Percentiles rank a stretch among this genome's conserved stretches.
Evolutionary conservation across 2,888 invertebrate species (phyloP).

Genomic region (Acanthosoma haemorrhoidale): DNA sequence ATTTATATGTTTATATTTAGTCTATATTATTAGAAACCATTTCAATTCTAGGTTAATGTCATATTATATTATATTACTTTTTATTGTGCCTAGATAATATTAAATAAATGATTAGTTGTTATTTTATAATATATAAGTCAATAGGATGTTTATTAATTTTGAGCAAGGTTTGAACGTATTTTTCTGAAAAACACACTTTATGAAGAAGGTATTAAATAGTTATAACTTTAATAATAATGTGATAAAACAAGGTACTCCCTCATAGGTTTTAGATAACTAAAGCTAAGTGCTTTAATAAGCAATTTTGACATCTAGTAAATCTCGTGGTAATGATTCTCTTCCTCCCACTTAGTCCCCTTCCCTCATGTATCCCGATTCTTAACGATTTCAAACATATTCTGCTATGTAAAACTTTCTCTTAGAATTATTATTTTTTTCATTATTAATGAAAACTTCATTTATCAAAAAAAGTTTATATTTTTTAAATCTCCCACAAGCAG

Average conservation of each 20-base stretch:
- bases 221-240: background rate
- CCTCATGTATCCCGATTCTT: background rate
- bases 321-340: constrained; percentile 14
- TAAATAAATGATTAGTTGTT: background rate
- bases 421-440: too few species aligned
- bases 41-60: too few species aligned
- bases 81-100: background rate
- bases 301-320: constrained; percentile 17
- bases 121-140: background rate
- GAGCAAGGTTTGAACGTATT: constrained; percentile 11
- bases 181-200: background rate
- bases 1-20: background rate
- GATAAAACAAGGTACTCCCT: background rate
- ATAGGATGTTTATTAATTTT: background rate
- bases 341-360: background rate
- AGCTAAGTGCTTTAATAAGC: constrained; percentile 16
- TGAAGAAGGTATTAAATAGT: background rate
- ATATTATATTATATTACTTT: background rate
- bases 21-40: too few species aligned
- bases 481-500: too few species aligned
- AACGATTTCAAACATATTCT: background rate
- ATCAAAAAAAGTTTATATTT: too few species aligned
- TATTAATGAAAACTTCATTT: too few species aligned
- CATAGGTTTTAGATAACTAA: background rate
- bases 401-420: too few species aligned